Evolutionary conservation across 2,888 invertebrate genomes (phyloP), one percentile per base, ranked within the genome.

Genomic region (Eupeodes luniger): DNA sequence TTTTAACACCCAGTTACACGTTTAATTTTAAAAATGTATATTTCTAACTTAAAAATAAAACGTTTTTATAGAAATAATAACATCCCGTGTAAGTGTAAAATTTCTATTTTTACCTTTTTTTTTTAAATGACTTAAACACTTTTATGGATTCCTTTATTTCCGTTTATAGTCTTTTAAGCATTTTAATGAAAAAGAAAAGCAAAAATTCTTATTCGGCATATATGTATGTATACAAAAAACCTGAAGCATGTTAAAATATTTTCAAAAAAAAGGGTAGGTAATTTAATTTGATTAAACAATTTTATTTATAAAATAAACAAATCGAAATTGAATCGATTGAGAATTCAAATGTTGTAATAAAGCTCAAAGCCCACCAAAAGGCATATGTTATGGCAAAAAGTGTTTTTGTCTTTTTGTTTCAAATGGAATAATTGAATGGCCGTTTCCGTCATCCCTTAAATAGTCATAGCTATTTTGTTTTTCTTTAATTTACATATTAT

Each of bases 401-500:
- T 57, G 27, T 10, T 16, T 59, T 34, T 40, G 40, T 40, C 9
- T 40, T 40, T 40, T 5, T 34, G 34, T n/a, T 7, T n/a, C 6
- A 12, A 14, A 36, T 36, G 14, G 3, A 36, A 62, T 16, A 12
- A 19, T 11, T 19, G 44, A 44, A 11, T 1, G 47, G 14, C 9
- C 6, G 4, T 9, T 44, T 64, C 44, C 62, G 44, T 44, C 62
- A 62, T 62, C 34, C 59, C 9, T 57, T 34, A 51, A 51, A 51
- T 12, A 51, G 51, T 16, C 27, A 57, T 1, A 57, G 10, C 2
- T 7, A n/a, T 57, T 44, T 51, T 51, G 9, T 49, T 34, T 36
- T 34, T 14, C n/a, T 67, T 51, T 2, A 53, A 53, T 51, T 53
- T 79, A 27, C 27, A 61, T 12, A 47, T 47, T 10, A 83, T 78